phyloP scores from a whole-genome alignment of 2,113 vertebrate genomes.

The Charadrius vociferus region DNA sequence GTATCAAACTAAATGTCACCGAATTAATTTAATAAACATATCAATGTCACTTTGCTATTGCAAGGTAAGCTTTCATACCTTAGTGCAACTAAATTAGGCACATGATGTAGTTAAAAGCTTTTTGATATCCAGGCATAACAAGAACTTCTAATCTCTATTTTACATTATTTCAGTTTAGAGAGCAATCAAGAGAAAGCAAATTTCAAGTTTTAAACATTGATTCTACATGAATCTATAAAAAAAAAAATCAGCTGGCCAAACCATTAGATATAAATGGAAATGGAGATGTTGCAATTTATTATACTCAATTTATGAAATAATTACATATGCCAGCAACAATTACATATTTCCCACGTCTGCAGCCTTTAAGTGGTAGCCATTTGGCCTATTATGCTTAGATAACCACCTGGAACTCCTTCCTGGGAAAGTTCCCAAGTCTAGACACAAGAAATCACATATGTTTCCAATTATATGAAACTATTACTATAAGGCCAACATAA shows the following conservation, averaged over 20 bases:
- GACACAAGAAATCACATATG: constrained; percentile 72
- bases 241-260: not conserved
- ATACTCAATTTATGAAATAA: constrained; percentile 33
- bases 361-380: constrained; percentile 52
- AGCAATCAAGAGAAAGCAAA: not conserved
- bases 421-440: constrained; percentile 79
- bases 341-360: constrained; percentile 42
- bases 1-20: not conserved
- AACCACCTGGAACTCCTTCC: constrained; percentile 76
- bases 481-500: constrained; percentile 52
- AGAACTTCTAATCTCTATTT: not conserved
- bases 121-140: not conserved
- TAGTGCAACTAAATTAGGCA: not conserved
- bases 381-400: constrained; percentile 67
- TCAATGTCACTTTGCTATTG: not conserved
- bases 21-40: not conserved
- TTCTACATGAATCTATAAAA: not conserved
- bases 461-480: constrained; percentile 69
- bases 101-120: not conserved
- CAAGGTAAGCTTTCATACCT: not conserved
- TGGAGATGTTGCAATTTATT: not conserved
- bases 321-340: constrained; percentile 18
- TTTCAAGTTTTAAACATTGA: not conserved
- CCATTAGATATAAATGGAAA: not conserved
- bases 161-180: not conserved